phyloP scores from a whole-genome alignment of 2,113 vertebrate genomes.

The Lepisosteus oculatus region DNA sequence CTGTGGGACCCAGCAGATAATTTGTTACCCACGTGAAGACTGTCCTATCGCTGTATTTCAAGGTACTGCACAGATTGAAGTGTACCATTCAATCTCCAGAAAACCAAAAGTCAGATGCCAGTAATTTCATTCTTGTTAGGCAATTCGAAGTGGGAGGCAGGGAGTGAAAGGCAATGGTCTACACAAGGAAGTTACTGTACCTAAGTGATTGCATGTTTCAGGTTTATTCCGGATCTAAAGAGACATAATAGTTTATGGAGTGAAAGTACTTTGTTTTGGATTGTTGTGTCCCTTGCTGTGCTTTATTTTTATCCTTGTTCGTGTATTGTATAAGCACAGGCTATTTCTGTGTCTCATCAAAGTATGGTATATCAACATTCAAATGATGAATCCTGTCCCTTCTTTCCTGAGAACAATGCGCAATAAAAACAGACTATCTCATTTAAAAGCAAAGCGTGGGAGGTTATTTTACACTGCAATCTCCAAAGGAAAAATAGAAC shows the following conservation, averaged over 20 bases:
- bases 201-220: too few relatives aligned
- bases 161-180: too few relatives aligned
- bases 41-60: too few relatives aligned
- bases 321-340: neutral
- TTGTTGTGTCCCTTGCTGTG: neutral
- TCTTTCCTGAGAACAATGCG: neutral
- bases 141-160: too few relatives aligned
- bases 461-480: slow-evolving; percentile 24
- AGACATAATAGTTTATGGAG: too few relatives aligned
- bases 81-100: too few relatives aligned
- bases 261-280: too few relatives aligned
- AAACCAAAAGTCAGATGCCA: too few relatives aligned
- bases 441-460: slow-evolving; percentile 30
- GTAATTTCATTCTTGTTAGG: too few relatives aligned
- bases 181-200: too few relatives aligned
- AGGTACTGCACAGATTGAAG: too few relatives aligned
- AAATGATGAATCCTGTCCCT: neutral
- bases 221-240: too few relatives aligned
- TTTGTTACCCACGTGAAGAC: neutral
- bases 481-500: slow-evolving; percentile 1
- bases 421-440: neutral
- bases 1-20: neutral
- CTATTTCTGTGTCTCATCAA: neutral
- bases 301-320: neutral
- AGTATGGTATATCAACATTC: neutral